These are phyloP conservation scores for Atta texana DNA, from an alignment of 1,140 invertebrate genomes.

Conservation along the genomic window DNA sequence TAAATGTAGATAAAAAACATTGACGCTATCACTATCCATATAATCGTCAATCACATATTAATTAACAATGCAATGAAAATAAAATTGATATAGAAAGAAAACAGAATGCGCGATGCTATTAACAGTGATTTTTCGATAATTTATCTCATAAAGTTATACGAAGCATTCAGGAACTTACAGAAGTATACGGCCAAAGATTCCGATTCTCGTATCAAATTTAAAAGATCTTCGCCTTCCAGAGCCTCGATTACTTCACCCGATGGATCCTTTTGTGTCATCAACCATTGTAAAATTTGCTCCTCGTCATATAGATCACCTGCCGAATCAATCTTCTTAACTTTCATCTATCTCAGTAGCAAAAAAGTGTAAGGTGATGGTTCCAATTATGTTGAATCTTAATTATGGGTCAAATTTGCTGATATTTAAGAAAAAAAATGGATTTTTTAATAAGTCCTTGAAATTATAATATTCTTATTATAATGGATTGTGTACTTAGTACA, in stretches of 20 bases:
- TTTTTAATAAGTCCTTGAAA: too few species aligned
- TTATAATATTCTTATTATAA: too few species aligned
- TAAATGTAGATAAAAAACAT: background rate
- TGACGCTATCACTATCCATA: background rate
- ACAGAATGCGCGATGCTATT: slow-evolving; percentile 11
- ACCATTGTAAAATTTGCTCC: slow-evolving; percentile 95
- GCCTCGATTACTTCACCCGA: slow-evolving; percentile 96
- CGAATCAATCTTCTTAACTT: slow-evolving; percentile 51
- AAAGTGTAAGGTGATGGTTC: background rate
- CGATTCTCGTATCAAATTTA: slow-evolving; percentile 92
- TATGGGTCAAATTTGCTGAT: too few species aligned
- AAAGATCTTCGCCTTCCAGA: slow-evolving; percentile 93
- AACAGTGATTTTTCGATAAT: slow-evolving; percentile 59
- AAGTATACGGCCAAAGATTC: slow-evolving; percentile 96
- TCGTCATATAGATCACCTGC: slow-evolving; percentile 95
- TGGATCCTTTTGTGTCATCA: slow-evolving; percentile 96
- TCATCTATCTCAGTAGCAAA: background rate
- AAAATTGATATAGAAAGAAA: slow-evolving; percentile 9
- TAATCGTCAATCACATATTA: background rate
- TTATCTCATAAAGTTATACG: slow-evolving; percentile 34
- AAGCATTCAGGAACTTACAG: slow-evolving; percentile 91
- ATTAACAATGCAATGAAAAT: slow-evolving; percentile 24
- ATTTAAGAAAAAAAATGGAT: too few species aligned
- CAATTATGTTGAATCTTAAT: too few species aligned
- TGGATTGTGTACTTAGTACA: too few species aligned